These are phyloP conservation scores for Agriopis aurantiaria DNA, from an alignment of 2,888 invertebrate species.

Conservation along the genomic window DNA sequence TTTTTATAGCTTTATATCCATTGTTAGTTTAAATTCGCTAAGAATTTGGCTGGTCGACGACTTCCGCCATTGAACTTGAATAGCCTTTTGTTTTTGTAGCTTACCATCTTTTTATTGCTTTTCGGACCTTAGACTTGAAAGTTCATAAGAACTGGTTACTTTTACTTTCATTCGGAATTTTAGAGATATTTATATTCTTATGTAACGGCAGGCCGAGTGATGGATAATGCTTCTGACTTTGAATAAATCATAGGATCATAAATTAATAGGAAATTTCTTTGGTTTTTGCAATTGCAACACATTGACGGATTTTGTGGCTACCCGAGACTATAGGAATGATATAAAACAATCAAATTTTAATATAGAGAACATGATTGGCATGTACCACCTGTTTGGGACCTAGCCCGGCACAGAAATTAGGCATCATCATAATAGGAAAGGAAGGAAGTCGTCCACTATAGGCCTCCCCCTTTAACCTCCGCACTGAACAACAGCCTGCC, in stretches of 20 bases:
- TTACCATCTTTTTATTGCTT: background rate
- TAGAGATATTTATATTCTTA: background rate
- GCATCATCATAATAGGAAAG: too few species aligned
- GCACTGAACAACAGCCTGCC: too few species aligned
- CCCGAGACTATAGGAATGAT: too few species aligned
- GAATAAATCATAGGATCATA: background rate
- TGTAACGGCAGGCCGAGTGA: background rate
- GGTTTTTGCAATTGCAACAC: too few species aligned
- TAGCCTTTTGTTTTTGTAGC: slow-evolving; percentile 3
- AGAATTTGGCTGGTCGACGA: background rate
- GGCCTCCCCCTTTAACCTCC: too few species aligned
- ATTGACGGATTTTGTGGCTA: too few species aligned
- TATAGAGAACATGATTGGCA: too few species aligned
- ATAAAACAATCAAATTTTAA: too few species aligned
- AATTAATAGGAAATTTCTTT: too few species aligned
- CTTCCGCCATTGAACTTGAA: slow-evolving; percentile 10
- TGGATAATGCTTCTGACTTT: background rate
- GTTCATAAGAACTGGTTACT: slow-evolving; percentile 19
- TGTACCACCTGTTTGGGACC: too few species aligned
- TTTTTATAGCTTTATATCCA: slow-evolving; percentile 3
- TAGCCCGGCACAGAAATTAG: too few species aligned
- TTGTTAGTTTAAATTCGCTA: slow-evolving; percentile 3
- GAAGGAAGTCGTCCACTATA: too few species aligned
- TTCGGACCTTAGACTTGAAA: slow-evolving; percentile 19
- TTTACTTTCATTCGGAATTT: slow-evolving; percentile 22